Evolutionary conservation across 2,113 vertebrate species (phyloP).

Genomic region (Ploceus nigricollis): DNA sequence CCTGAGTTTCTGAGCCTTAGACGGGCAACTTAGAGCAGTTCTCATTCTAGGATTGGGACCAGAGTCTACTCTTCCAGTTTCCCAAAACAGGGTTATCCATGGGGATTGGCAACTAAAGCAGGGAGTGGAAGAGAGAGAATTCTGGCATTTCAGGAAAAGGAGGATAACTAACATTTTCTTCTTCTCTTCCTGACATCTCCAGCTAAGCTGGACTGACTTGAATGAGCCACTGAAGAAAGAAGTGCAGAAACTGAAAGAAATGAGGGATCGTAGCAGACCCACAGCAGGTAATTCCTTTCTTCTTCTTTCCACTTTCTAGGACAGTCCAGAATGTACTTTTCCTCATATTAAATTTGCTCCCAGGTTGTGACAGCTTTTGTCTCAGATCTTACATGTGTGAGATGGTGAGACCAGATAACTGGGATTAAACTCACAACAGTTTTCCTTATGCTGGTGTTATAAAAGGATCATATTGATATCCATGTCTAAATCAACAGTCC

Average conservation of each 20-base stretch:
- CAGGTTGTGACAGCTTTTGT: not conserved
- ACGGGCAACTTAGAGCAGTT: not conserved
- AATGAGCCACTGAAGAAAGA: slow-evolving; percentile 87
- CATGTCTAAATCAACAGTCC: not conserved
- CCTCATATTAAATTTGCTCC: not conserved
- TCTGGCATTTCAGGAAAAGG: not conserved
- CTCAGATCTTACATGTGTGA: not conserved
- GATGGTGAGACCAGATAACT: not conserved
- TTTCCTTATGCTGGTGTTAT: not conserved
- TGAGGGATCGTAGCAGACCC: slow-evolving; percentile 69
- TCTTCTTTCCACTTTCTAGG: not conserved
- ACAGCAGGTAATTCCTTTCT: slow-evolving; percentile 54
- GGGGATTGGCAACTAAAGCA: not conserved
- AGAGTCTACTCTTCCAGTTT: not conserved
- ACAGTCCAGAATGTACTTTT: not conserved
- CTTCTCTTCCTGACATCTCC: not conserved
- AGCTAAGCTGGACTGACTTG: slow-evolving; percentile 88
- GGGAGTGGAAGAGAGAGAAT: not conserved
- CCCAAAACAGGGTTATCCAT: not conserved
- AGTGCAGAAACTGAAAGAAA: slow-evolving; percentile 79
- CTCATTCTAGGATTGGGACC: not conserved
- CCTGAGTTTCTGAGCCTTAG: not conserved
- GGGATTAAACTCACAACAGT: not conserved
- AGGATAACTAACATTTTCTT: not conserved
- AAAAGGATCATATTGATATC: not conserved